Evolutionary conservation across 1,140 invertebrate species (phyloP).

Genomic region (Bombus haemorrhoidalis): DNA sequence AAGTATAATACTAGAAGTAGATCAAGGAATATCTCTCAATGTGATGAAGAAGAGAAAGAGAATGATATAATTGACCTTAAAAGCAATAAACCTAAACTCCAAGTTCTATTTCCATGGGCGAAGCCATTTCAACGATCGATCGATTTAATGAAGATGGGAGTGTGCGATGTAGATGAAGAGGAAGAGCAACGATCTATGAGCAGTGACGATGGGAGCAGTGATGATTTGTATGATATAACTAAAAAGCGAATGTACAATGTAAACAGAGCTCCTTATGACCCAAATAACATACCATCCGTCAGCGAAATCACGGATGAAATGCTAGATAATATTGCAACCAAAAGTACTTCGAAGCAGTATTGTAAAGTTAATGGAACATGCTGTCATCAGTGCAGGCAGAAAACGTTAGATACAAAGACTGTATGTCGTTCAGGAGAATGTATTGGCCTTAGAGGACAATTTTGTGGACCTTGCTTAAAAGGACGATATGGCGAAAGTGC

Average conservation of each 20-base stretch:
- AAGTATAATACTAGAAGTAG: slow-evolving; percentile 71
- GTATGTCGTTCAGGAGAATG: slow-evolving; percentile 79
- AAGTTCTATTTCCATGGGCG: slow-evolving; percentile 72
- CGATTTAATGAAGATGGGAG: slow-evolving; percentile 66
- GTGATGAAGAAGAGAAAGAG: slow-evolving; percentile 6
- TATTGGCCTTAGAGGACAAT: slow-evolving; percentile 80
- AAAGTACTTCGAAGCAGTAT: slow-evolving; percentile 71
- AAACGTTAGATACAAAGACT: slow-evolving; percentile 82
- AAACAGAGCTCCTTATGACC: slow-evolving; percentile 56
- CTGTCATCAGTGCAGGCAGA: slow-evolving; percentile 82
- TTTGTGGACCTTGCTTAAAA: slow-evolving; percentile 81
- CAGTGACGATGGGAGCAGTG: neutral
- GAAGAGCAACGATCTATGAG: slow-evolving; percentile 9
- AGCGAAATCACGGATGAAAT: slow-evolving; percentile 77
- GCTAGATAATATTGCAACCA: slow-evolving; percentile 73
- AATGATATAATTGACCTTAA: slow-evolving; percentile 9
- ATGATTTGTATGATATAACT: slow-evolving; percentile 3
- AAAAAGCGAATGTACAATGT: slow-evolving; percentile 39
- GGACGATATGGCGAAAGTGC: slow-evolving; percentile 82
- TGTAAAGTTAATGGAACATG: slow-evolving; percentile 71
- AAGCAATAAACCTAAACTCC: slow-evolving; percentile 48
- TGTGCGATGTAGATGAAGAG: slow-evolving; percentile 65
- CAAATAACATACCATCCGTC: slow-evolving; percentile 60
- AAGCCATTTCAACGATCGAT: slow-evolving; percentile 67
- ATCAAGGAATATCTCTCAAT: slow-evolving; percentile 10